Conservation (phyloP, 2,797 vertebrate genomes). For the Coracias cyanogaster region DNA sequence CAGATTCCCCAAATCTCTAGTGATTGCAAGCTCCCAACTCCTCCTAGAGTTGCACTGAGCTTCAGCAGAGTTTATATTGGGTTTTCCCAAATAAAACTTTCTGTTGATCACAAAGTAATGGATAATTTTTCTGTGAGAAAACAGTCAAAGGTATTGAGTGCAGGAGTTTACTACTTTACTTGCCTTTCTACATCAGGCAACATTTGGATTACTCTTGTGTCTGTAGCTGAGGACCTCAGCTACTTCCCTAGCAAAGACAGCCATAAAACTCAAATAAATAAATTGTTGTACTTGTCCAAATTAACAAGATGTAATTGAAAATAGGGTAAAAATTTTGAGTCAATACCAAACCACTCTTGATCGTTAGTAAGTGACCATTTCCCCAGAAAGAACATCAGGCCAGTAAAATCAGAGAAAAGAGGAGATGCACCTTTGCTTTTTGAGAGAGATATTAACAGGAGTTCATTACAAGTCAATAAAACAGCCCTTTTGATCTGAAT, state of each 20-base stretch:
- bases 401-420: neutral
- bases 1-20: neutral
- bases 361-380: neutral
- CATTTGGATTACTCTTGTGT: neutral
- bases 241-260: neutral
- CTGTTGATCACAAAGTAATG: neutral
- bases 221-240: neutral
- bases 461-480: neutral
- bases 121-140: neutral
- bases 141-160: neutral
- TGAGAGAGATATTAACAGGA: neutral
- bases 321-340: neutral
- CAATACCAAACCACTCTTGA: neutral
- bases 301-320: neutral
- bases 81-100: neutral
- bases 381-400: neutral
- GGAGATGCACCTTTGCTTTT: neutral
- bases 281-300: neutral
- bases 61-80: neutral
- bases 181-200: neutral
- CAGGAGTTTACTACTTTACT: neutral
- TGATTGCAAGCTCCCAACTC: neutral
- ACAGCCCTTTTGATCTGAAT: neutral
- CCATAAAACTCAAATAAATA: neutral
- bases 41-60: neutral